Evolutionary conservation across 2,797 vertebrate species (phyloP).

Genomic region (Streptopelia turtur): DNA sequence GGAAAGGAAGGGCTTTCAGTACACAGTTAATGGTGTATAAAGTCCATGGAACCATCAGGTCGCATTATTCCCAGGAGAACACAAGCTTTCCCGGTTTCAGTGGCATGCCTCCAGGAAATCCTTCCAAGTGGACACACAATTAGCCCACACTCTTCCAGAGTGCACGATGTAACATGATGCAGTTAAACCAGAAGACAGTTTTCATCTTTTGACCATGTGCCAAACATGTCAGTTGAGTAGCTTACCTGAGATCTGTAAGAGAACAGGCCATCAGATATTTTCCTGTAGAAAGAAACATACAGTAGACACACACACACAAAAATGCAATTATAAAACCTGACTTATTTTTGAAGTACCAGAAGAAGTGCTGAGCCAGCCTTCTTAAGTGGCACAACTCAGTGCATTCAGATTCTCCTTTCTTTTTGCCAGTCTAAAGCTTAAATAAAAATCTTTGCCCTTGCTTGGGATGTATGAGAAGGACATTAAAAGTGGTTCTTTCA

Average conservation of each 20-base stretch:
- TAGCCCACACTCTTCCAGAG: slow-evolving; percentile 39
- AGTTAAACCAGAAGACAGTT: slow-evolving; percentile 48
- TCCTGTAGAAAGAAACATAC: background rate
- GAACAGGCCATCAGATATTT: background rate
- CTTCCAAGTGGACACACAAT: slow-evolving; percentile 1
- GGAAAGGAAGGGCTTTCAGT: background rate
- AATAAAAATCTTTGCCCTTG: background rate
- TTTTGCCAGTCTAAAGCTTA: background rate
- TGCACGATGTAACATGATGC: slow-evolving; percentile 45
- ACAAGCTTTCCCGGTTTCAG: background rate
- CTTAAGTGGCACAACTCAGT: background rate
- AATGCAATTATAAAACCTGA: background rate
- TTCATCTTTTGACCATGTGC: slow-evolving; percentile 55
- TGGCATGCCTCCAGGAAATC: slow-evolving; percentile 17
- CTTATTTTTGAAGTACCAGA: background rate
- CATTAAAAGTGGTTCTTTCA: background rate
- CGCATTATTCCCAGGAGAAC: slow-evolving; percentile 11
- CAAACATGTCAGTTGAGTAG: slow-evolving; percentile 12
- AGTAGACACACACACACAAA: background rate
- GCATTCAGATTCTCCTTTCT: background rate
- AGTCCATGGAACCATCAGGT: background rate
- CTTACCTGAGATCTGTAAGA: slow-evolving; percentile 33
- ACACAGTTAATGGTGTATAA: background rate
- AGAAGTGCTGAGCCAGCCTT: background rate
- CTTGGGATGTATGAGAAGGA: background rate